A percentile compares a stretch with the other conserved stretches of the same genome.
Evolutionary conservation across 2,113 vertebrate species (phyloP).

Genomic region (Cettia cetti): DNA sequence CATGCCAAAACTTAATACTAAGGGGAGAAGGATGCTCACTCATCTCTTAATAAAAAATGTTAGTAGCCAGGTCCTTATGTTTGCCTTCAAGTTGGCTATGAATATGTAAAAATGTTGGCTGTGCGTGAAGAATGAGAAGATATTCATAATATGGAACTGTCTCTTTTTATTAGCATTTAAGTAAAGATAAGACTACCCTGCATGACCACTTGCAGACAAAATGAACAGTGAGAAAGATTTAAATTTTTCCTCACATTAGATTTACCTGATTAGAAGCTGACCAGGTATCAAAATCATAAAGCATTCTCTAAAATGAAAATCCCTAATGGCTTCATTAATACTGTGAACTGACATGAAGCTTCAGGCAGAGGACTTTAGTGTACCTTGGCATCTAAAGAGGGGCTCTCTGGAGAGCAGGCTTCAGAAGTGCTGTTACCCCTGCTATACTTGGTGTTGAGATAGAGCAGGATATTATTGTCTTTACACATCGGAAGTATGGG

Average conservation of each 20-base stretch:
- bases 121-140: constrained; percentile 5
- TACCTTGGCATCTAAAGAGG: not conserved
- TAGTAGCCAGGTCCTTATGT: constrained; percentile 29
- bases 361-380: not conserved
- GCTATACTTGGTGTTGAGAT: not conserved
- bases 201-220: not conserved
- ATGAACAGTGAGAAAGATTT: not conserved
- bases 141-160: constrained; percentile 33
- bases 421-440: not conserved
- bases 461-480: not conserved
- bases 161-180: constrained; percentile 51
- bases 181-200: constrained; percentile 24
- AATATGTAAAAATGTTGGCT: constrained; percentile 39
- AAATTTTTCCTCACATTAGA: not conserved
- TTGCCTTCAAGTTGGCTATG: constrained; percentile 46
- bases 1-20: not conserved
- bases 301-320: constrained; percentile 37
- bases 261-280: constrained; percentile 46
- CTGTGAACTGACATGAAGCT: constrained; percentile 1
- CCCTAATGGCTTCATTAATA: constrained; percentile 44
- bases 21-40: not conserved
- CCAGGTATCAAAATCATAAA: constrained; percentile 37
- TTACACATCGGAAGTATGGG: not conserved
- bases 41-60: not conserved
- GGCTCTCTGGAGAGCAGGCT: not conserved